These are phyloP conservation scores for Liopterus haemorrhoidalis DNA, from an alignment of 2,888 invertebrate genomes.

Conservation along the genomic window DNA sequence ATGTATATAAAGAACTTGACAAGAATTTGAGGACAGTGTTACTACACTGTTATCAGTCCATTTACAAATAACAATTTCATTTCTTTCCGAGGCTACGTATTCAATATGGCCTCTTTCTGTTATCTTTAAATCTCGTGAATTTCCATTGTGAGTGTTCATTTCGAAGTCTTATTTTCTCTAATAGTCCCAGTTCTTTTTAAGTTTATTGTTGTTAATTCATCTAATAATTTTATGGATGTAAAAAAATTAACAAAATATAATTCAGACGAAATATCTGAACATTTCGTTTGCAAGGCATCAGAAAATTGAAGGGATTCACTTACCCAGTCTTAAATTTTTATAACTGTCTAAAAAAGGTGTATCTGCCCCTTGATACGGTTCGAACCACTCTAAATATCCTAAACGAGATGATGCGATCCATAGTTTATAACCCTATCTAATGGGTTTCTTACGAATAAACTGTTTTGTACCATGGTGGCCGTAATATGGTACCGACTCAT, in stretches of 20 bases:
- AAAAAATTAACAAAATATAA: conserved; percentile 13
- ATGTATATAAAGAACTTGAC: too few species aligned
- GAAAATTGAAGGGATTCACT: conserved; percentile 24
- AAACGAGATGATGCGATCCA: conserved; percentile 24
- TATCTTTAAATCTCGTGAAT: conserved; percentile 13
- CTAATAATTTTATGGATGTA: conserved; percentile 9
- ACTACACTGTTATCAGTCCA: conserved; percentile 13
- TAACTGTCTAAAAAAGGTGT: conserved; percentile 20
- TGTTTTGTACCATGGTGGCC: conserved; percentile 32
- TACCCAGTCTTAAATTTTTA: conserved; percentile 23
- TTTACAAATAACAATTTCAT: conserved; percentile 10
- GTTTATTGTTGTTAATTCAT: conserved; percentile 9
- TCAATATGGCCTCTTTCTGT: conserved; percentile 10
- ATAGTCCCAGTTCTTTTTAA: conserved; percentile 16
- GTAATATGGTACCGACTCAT: conserved; percentile 28
- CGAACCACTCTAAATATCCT: conserved; percentile 28
- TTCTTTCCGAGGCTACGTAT: conserved; percentile 1
- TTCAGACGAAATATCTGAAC: conserved; percentile 5
- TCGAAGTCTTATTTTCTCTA: conserved; percentile 15
- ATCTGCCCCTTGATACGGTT: conserved; percentile 27
- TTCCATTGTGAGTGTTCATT: conserved; percentile 3
- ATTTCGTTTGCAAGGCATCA: conserved; percentile 14
- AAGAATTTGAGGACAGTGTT: conserved; percentile 10
- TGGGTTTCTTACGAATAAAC: conserved; percentile 33
- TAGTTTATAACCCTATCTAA: conserved; percentile 26